Conservation (phyloP, 2,797 vertebrate genomes). For the Fundulus diaphanus region DNA sequence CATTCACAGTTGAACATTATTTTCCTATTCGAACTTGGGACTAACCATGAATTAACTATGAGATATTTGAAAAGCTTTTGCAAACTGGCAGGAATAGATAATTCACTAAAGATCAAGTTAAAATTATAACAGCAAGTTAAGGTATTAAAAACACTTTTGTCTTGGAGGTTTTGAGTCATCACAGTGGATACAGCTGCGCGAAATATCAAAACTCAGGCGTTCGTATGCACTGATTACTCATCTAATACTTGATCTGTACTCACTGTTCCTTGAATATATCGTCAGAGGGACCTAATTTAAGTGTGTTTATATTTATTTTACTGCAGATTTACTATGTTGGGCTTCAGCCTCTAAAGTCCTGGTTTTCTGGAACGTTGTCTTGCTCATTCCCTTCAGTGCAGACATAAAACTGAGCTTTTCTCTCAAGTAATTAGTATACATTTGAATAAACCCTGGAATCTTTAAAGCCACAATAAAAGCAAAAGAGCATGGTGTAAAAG, state of each 20-base stretch:
- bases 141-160: not conserved
- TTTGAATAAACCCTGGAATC: not conserved
- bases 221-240: not conserved
- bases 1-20: too few relatives aligned
- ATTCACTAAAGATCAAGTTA: too few relatives aligned
- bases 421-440: not conserved
- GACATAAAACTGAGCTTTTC: not conserved
- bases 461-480: not conserved
- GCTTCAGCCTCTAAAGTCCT: not conserved
- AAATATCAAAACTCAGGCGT: not conserved
- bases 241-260: not conserved
- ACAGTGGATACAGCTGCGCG: not conserved
- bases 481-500: not conserved
- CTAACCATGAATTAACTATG: too few relatives aligned
- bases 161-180: not conserved
- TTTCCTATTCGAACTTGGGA: too few relatives aligned
- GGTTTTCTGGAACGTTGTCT: slow-evolving; percentile 1
- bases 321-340: not conserved
- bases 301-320: not conserved
- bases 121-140: not conserved
- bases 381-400: not conserved
- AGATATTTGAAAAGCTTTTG: too few relatives aligned
- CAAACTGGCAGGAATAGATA: too few relatives aligned
- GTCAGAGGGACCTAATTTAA: not conserved
- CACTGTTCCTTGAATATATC: not conserved